Percentiles rank a stretch among this genome's conserved stretches.
Conservation (phyloP, 2,797 vertebrate species). For the Schizothorax lantsangensis region DNA sequence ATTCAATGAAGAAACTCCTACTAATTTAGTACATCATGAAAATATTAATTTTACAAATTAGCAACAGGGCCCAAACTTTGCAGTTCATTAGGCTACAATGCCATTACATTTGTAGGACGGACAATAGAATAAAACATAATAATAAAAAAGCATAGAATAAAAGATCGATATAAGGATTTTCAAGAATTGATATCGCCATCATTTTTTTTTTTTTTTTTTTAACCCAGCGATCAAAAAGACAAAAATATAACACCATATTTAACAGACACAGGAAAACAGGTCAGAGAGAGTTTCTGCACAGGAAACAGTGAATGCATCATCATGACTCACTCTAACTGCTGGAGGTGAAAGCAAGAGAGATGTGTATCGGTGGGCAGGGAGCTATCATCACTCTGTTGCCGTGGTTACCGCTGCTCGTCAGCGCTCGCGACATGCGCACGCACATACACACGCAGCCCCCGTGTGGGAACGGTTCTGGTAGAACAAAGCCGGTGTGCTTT, state of each 20-base stretch:
- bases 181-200: background rate
- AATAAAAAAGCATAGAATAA: no score
- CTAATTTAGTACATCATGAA: background rate
- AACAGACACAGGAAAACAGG: slow-evolving; percentile 45
- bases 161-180: background rate
- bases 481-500: slow-evolving; percentile 54
- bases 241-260: slow-evolving; percentile 2
- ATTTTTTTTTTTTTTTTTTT: background rate
- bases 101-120: background rate
- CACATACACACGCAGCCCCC: slow-evolving; percentile 1
- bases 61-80: background rate
- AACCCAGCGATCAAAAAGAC: slow-evolving; percentile 13
- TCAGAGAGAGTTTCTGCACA: slow-evolving; percentile 54
- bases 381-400: slow-evolving; percentile 74
- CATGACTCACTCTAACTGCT: slow-evolving; percentile 62
- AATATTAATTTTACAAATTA: background rate
- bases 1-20: background rate
- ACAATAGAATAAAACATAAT: background rate
- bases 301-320: slow-evolving; percentile 61
- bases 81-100: background rate
- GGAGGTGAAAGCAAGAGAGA: slow-evolving; percentile 55
- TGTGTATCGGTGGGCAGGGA: slow-evolving; percentile 64
- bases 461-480: slow-evolving; percentile 44
- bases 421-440: slow-evolving; percentile 52
- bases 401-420: slow-evolving; percentile 77